Percentiles rank a stretch among this genome's conserved stretches.
Conservation (phyloP, 30 jellyfish, hydroid and myxozoan genomes). For the Calvadosia cruxmelitensis region DNA sequence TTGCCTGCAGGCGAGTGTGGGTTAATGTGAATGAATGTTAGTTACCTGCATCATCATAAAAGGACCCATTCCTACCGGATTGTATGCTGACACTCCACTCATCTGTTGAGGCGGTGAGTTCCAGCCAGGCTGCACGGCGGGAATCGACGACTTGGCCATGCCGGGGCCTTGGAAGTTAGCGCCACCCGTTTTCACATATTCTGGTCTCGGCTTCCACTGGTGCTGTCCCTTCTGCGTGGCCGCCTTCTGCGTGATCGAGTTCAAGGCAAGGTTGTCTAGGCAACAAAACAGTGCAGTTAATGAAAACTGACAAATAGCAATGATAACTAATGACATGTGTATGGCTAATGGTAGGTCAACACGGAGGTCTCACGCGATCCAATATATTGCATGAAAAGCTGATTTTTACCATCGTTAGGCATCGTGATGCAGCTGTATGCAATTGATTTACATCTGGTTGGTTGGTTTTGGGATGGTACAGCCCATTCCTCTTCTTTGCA, state of each 20-base stretch:
- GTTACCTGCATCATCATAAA: no score
- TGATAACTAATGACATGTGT: neutral
- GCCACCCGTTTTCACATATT: slow-evolving; percentile 77
- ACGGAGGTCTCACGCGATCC: no score
- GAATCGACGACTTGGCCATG: slow-evolving; percentile 61
- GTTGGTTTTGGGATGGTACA: no score
- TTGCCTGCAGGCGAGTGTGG: no score
- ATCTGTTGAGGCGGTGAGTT: neutral
- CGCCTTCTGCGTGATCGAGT: slow-evolving; percentile 53
- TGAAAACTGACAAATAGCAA: neutral
- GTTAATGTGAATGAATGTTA: no score
- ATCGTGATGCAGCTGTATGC: no score
- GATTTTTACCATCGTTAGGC: no score
- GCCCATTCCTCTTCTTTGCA: no score
- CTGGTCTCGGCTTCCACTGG: slow-evolving; percentile 85
- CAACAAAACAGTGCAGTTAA: slow-evolving; percentile 4
- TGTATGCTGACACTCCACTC: neutral
- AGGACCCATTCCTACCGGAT: neutral
- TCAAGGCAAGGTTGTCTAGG: slow-evolving; percentile 56
- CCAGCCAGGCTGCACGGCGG: slow-evolving; percentile 14
- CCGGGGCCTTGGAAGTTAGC: slow-evolving; percentile 48
- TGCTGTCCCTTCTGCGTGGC: slow-evolving; percentile 60
- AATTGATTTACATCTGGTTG: no score
- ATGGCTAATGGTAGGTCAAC: no score
- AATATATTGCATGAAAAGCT: no score